A percentile compares a stretch with the other conserved stretches of the same genome.
Evolutionary conservation across 2,113 vertebrate species (phyloP).

Genomic region (Phasianus colchicus): DNA sequence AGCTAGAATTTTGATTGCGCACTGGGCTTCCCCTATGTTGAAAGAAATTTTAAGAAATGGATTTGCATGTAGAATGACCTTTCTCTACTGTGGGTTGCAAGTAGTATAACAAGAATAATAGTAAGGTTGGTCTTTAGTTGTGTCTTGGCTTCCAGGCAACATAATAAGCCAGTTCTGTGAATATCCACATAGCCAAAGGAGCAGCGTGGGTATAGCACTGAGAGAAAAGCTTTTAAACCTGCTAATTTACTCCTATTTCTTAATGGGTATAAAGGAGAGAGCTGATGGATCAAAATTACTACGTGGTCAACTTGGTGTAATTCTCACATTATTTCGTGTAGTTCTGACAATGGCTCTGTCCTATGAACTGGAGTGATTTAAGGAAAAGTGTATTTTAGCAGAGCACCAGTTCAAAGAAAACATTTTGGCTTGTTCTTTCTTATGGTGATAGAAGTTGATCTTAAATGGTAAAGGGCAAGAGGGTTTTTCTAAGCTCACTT

Average conservation of each 20-base stretch:
- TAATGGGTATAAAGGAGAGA: not conserved
- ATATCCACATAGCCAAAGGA: not conserved
- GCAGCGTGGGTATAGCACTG: not conserved
- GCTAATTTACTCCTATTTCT: slow-evolving; percentile 8
- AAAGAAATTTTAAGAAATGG: not conserved
- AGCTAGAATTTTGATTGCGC: not conserved
- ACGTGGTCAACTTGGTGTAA: not conserved
- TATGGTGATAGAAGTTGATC: not conserved
- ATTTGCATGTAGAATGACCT: not conserved
- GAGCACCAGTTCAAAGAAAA: not conserved
- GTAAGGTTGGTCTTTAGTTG: not conserved
- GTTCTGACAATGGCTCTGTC: not conserved
- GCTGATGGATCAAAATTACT: not conserved
- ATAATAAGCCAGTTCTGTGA: not conserved
- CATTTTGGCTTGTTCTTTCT: not conserved
- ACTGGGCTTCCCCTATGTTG: not conserved
- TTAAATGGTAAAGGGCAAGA: not conserved
- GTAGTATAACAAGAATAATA: not conserved
- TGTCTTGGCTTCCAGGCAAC: slow-evolving; percentile 7
- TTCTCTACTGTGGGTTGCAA: not conserved
- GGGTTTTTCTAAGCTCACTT: not conserved
- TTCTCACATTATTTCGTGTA: not conserved
- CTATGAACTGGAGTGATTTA: not conserved
- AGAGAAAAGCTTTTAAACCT: slow-evolving; percentile 17
- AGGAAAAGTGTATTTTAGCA: not conserved